Percentiles rank a stretch among this genome's conserved stretches.
Evolutionary conservation across 2,113 vertebrate species (phyloP).

Genomic region (Pomatostomus ruficeps): DNA sequence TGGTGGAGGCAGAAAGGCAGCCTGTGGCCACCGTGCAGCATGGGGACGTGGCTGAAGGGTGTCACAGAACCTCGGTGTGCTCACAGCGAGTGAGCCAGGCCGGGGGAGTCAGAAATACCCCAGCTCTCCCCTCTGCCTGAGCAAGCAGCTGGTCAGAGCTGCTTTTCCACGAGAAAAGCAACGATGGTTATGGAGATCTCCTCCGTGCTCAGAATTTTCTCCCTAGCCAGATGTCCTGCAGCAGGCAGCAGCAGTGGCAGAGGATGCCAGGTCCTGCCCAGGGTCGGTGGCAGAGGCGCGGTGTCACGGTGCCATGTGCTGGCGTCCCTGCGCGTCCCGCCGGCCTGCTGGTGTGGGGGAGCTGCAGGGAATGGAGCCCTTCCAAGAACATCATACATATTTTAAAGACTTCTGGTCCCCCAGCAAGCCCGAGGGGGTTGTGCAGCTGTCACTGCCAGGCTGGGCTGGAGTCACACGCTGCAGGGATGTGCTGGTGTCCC

Average conservation of each 20-base stretch:
- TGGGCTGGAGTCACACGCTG: neutral
- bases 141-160: neutral
- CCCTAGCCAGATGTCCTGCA: neutral
- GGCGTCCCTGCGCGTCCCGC: neutral
- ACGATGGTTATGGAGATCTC: neutral
- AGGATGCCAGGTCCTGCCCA: neutral
- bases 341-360: neutral
- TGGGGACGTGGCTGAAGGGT: neutral
- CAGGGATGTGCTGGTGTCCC: neutral
- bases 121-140: neutral
- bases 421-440: neutral
- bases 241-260: neutral
- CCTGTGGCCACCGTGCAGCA: neutral
- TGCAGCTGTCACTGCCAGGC: slow-evolving; percentile 19
- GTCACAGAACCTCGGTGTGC: fast-evolving
- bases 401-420: slow-evolving; percentile 16
- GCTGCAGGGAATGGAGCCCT: slow-evolving; percentile 20
- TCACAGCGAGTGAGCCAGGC: neutral
- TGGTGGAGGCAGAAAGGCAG: neutral
- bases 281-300: neutral
- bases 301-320: neutral
- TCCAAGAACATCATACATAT: slow-evolving; percentile 45
- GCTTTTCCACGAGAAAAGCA: neutral
- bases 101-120: neutral
- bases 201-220: neutral